These are phyloP conservation scores for Nymphalis urticae DNA, from an alignment of 2,888 invertebrate species.

Conservation along the genomic window DNA sequence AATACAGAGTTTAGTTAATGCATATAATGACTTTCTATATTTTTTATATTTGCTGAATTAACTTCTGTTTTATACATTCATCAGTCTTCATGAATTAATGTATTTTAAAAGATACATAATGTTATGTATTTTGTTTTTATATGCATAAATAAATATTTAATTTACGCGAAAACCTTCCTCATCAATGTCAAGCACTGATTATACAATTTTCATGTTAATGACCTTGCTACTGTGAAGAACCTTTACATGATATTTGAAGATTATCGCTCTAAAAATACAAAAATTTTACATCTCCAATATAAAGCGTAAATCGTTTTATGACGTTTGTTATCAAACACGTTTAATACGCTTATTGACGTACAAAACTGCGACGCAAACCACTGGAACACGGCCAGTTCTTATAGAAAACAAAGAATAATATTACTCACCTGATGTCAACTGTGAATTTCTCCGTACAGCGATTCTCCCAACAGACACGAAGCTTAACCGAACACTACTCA, in stretches of 20 bases:
- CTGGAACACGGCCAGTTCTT: slow-evolving; percentile 67
- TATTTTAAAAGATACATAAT: neutral
- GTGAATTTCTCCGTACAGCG: slow-evolving; percentile 74
- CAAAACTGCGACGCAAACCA: slow-evolving; percentile 54
- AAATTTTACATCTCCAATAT: slow-evolving; percentile 17
- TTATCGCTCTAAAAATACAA: slow-evolving; percentile 4
- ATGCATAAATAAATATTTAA: slow-evolving; percentile 11
- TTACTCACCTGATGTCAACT: slow-evolving; percentile 72
- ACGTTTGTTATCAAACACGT: slow-evolving; percentile 73
- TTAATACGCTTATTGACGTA: slow-evolving; percentile 44
- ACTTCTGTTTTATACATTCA: no score
- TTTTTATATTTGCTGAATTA: no score
- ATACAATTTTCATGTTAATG: slow-evolving; percentile 45
- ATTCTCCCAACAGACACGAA: slow-evolving; percentile 76
- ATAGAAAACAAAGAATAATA: slow-evolving; percentile 54
- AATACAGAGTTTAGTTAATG: no score
- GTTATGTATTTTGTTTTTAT: neutral
- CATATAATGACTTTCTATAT: no score
- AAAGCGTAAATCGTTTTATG: slow-evolving; percentile 40
- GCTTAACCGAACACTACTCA: slow-evolving; percentile 79
- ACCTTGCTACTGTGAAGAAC: slow-evolving; percentile 39
- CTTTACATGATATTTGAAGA: slow-evolving; percentile 7
- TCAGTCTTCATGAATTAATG: neutral
- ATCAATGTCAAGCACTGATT: slow-evolving; percentile 34
- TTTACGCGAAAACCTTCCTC: slow-evolving; percentile 23